Evolutionary conservation across 2,888 invertebrate genomes (phyloP), one percentile per base, ranked within the genome.

Genomic region (Conchocele bisecta): DNA sequence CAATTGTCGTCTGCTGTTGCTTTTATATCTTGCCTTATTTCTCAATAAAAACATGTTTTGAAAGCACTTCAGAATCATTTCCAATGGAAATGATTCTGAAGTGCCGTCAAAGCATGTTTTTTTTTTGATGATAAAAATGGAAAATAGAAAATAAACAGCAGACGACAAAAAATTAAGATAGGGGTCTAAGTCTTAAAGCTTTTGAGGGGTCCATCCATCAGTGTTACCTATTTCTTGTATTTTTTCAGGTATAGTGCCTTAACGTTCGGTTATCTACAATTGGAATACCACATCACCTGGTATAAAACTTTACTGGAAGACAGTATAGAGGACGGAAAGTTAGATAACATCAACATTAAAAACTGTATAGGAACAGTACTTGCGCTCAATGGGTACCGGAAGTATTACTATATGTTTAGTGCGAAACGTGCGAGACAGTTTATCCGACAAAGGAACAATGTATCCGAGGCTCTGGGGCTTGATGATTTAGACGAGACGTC

Each of bases 351-450:
- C 71, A 99, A 98, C 93, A 83, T 84, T 41, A 74, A 76, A 37
- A 98, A 99, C 93, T 98, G 98, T 90, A 95, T 98, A 44, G 99
- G 99, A 26, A 91, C 92, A 4, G 98, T 99, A 68, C 93, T 99
- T 50, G 96, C 98, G 1, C 93, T 99, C 76, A 99, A 99, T 92
- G 98, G 99, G 26, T 97, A 97, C 92, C 94, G 98, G 76, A 97
- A 97, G 92, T 98, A 99, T 93, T 99, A 98, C 93, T 98, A 98
- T 91, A 98, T 99, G 93, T 99, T 98, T 92, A 99, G 99, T 92
- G 86, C 87, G 6, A 86, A 84, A 64, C 71, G 81, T 15, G 85
- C 83, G 3, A 65, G 86, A 26, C 76, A 75, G 59, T 86, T 81
- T 76, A 82, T 86, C 39, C 74, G 81, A 2, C 60, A 83, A 31